Conservation (phyloP, 2,113 vertebrate species). For the Elanoides forficatus region DNA sequence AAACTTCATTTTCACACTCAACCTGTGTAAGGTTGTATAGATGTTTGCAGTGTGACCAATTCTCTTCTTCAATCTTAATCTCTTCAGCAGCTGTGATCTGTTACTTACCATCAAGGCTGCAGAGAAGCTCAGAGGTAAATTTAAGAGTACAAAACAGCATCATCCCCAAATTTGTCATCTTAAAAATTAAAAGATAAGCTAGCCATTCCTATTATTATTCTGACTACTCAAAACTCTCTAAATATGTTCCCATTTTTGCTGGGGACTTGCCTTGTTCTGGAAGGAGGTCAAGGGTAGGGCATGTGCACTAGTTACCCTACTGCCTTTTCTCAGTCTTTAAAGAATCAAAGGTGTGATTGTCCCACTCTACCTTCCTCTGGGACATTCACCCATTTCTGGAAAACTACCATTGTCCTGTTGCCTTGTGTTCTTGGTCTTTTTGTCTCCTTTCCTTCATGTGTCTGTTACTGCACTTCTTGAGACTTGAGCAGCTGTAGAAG, state of each 20-base stretch:
- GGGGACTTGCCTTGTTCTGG: neutral
- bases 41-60: neutral
- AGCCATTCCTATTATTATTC: neutral
- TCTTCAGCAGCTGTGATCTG: neutral
- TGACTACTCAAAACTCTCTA: neutral
- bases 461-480: neutral
- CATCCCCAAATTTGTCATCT: neutral
- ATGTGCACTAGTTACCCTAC: neutral
- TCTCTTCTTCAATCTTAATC: neutral
- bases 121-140: neutral
- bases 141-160: neutral
- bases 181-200: neutral
- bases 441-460: neutral
- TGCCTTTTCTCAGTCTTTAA: neutral
- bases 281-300: neutral
- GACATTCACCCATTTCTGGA: neutral
- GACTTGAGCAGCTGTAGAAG: neutral
- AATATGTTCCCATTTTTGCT: neutral
- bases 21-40: neutral
- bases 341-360: neutral
- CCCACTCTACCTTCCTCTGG: neutral
- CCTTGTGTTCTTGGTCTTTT: neutral
- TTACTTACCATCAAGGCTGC: neutral
- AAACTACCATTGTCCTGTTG: accelerated
- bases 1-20: neutral